These are phyloP conservation scores for Cryptotis parvus DNA, from an alignment of 2,113 vertebrate species.

Conservation along the genomic window DNA sequence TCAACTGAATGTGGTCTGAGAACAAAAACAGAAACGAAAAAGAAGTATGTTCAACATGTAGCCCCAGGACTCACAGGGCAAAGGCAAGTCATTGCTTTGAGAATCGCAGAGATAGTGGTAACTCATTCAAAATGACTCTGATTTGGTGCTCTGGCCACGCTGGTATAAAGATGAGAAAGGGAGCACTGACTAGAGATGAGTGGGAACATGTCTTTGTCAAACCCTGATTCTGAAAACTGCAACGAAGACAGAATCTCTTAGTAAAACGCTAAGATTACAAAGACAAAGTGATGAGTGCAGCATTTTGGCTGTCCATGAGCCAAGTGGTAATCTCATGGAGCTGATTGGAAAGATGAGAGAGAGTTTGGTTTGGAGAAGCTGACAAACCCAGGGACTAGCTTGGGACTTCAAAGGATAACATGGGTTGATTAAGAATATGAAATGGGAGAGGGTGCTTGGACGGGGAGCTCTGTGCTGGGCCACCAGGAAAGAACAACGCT, in stretches of 20 bases:
- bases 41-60: not conserved
- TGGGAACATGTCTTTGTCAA: not conserved
- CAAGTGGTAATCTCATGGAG: not conserved
- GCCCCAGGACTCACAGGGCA: not conserved
- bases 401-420: too few species aligned
- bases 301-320: not conserved
- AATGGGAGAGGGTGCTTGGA: too few species aligned
- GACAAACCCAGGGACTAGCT: not conserved
- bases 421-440: too few species aligned
- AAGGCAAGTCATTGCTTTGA: not conserved
- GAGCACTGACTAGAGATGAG: not conserved
- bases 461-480: rapidly evolving
- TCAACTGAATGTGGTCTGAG: too few species aligned
- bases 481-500: not conserved
- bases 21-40: too few species aligned
- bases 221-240: not conserved
- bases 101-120: not conserved
- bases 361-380: not conserved
- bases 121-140: not conserved
- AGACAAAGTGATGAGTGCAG: not conserved
- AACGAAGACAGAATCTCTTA: not conserved
- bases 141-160: too few species aligned
- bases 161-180: not conserved
- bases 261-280: not conserved
- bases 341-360: not conserved